A percentile compares a stretch with the other conserved stretches of the same genome.
phyloP scores from a whole-genome alignment of 2,888 invertebrate species.

The Galerucella nymphaeae region DNA sequence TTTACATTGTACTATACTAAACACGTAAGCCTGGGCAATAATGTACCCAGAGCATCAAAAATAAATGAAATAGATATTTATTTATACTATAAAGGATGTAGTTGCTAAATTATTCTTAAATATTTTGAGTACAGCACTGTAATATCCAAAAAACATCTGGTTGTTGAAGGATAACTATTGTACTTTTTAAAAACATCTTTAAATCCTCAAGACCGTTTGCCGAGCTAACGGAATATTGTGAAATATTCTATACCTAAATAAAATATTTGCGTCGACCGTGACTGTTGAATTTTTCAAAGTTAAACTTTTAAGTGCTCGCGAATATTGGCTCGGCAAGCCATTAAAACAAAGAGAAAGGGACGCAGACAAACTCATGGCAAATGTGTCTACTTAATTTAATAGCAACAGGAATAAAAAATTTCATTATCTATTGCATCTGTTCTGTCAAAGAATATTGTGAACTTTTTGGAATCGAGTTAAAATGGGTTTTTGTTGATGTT shows the following conservation, averaged over 20 bases:
- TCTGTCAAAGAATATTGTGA: not conserved
- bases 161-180: too few species aligned
- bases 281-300: too few species aligned
- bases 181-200: too few species aligned
- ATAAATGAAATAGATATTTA: too few species aligned
- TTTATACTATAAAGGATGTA: too few species aligned
- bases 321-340: not conserved
- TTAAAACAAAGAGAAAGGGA: not conserved
- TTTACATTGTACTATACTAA: constrained; percentile 54
- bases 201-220: too few species aligned
- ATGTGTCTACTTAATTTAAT: constrained; percentile 1
- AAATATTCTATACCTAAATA: not conserved
- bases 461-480: not conserved
- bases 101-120: too few species aligned
- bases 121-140: too few species aligned
- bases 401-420: not conserved
- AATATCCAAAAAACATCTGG: too few species aligned
- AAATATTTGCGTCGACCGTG: not conserved
- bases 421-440: not conserved
- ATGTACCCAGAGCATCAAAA: not conserved
- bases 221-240: too few species aligned
- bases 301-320: too few species aligned
- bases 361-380: constrained; percentile 4
- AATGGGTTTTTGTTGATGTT: not conserved
- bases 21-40: constrained; percentile 9